Evolutionary conservation across 2,113 vertebrate genomes (phyloP).

Genomic region (Labeo catla): DNA sequence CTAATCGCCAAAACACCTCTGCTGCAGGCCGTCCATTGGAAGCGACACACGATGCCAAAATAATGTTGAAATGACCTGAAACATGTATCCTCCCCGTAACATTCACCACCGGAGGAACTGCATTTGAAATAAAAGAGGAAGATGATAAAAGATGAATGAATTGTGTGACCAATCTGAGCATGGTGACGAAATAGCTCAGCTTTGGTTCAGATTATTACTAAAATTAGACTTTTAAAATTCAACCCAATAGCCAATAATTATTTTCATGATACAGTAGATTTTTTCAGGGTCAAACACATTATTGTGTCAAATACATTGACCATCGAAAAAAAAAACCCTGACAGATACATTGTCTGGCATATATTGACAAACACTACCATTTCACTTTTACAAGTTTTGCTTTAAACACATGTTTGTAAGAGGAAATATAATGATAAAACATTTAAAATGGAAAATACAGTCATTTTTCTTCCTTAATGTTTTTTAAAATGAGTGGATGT

Average conservation of each 20-base stretch:
- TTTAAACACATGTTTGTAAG: not conserved
- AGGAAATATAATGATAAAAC: not conserved
- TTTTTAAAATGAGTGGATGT: too few relatives aligned
- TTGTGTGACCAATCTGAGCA: not conserved
- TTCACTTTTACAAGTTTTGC: not conserved
- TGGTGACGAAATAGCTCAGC: too few relatives aligned
- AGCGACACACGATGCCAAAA: slow-evolving; percentile 61
- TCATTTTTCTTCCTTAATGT: too few relatives aligned
- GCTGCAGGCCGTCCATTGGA: slow-evolving; percentile 56
- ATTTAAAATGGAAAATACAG: too few relatives aligned
- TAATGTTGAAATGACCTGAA: slow-evolving; percentile 34
- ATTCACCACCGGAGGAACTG: slow-evolving; percentile 60
- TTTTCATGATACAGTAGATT: too few relatives aligned
- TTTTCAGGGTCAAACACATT: too few relatives aligned
- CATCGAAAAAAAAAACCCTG: too few relatives aligned
- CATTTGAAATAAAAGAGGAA: not conserved
- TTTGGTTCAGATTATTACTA: not conserved
- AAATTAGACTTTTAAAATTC: not conserved
- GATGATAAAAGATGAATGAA: not conserved
- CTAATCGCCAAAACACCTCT: slow-evolving; percentile 54
- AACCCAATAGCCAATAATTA: too few relatives aligned
- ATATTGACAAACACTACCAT: not conserved
- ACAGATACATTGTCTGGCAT: too few relatives aligned
- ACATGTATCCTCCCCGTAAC: not conserved
- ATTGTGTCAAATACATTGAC: too few relatives aligned